Base-by-base conservation (phyloP, 2,113 vertebrate species). In the Osmerus mordax region DNA sequence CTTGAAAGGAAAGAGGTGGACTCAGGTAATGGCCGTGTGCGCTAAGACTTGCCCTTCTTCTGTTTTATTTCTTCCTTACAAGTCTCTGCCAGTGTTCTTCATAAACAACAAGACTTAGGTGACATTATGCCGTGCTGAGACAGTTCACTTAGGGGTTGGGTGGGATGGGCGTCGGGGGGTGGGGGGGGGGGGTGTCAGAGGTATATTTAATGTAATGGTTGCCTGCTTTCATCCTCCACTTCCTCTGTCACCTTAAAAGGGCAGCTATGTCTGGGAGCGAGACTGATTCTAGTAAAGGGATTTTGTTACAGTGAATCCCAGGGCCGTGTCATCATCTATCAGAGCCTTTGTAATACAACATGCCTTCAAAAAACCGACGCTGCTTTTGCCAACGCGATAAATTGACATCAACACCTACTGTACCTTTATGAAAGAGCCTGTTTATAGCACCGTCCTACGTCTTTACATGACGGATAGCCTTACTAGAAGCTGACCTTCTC, bases 201-300 rank as follows among this genome's bases (percentile, higher is more conserved):
- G 67, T 75, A 59, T 78, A 78, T 84, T 82, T 82, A 80, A 70
- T 72, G 74, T 79, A 75, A 81, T 72, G 70, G 71, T 75, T 65
- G 69, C 54, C 72, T 68, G 53, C 81, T 80, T 79, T 77, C 71
- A 80, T 80, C 79, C 70, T 36, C 36, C 47, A 69, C 78, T 77
- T 84, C 80, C 72, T 75, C 73, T 54, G 66, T 65, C 74, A 70
- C 81, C 81, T 83, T 83, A 78, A 85, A 83, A 82, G 78, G 78
- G 73, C 65, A 68, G 67, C 53, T 36, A 13, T 69, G 78, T 71
- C 78, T 65, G 47, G 61, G 54, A 69, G 68, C 36, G 32, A 62
- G 76, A 59, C 16, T 2, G 28, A 59, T 68, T 60, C 63, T 32
- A 32, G 61, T 61, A 32, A 15, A 58, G 14, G 68, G 58, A 55